phyloP scores from a whole-genome alignment of 2,113 vertebrate species.

The Bubo bubo region DNA sequence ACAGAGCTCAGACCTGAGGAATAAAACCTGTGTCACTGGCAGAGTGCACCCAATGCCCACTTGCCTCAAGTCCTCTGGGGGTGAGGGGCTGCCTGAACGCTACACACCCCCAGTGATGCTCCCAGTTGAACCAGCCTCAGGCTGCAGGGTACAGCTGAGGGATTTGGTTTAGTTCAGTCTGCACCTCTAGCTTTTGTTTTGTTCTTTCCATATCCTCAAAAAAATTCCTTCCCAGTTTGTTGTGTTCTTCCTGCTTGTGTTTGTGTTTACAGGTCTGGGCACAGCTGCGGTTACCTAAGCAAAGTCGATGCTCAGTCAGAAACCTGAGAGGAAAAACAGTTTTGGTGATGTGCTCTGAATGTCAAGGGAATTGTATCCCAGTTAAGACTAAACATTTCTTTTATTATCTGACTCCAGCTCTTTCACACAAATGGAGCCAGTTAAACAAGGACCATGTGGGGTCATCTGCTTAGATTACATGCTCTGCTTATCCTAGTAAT shows the following conservation, averaged over 20 bases:
- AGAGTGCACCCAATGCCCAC: neutral
- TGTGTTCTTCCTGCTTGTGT: neutral
- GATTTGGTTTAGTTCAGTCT: neutral
- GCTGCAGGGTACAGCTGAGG: neutral
- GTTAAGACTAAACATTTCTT: neutral
- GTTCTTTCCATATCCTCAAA: neutral
- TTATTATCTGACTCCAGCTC: neutral
- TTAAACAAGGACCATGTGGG: neutral
- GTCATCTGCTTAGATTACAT: slow-evolving; percentile 30
- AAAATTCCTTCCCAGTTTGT: neutral
- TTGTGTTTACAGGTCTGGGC: neutral
- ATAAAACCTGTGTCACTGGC: neutral
- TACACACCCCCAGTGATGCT: neutral
- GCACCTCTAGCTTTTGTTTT: neutral
- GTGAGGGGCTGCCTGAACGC: accelerated
- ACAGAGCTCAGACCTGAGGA: neutral
- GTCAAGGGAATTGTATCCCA: neutral
- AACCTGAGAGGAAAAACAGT: neutral
- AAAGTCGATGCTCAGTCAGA: neutral
- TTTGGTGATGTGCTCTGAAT: neutral
- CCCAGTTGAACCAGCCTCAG: neutral
- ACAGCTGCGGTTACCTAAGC: neutral
- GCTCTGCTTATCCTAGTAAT: slow-evolving; percentile 13
- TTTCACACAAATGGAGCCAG: neutral
- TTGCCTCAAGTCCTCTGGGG: neutral